phyloP scores from a whole-genome alignment of 2,113 vertebrate species.

The Sinosuthora webbiana region DNA sequence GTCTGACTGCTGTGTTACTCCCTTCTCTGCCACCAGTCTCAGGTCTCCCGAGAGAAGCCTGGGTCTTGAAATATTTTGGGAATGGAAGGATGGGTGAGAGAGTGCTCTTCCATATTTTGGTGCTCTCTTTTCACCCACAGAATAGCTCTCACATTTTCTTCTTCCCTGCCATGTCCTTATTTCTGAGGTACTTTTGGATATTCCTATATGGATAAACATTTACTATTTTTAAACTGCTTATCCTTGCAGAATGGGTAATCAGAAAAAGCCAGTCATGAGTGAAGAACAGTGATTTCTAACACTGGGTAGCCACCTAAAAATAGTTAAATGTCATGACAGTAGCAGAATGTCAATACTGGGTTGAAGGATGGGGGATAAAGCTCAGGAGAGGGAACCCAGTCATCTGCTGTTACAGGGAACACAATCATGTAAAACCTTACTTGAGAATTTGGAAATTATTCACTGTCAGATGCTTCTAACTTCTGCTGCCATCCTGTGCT shows the following conservation, averaged over 20 bases:
- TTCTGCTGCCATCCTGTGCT: neutral
- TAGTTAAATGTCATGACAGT: neutral
- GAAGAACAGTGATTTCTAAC: neutral
- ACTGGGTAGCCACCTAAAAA: neutral
- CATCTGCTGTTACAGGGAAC: neutral
- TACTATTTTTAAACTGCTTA: neutral
- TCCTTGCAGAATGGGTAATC: neutral
- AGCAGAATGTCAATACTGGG: neutral
- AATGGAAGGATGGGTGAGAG: neutral
- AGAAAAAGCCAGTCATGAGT: neutral
- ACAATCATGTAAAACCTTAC: neutral
- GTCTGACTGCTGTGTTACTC: neutral
- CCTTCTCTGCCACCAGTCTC: neutral
- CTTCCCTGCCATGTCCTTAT: neutral
- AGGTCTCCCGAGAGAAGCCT: neutral
- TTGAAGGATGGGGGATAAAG: neutral
- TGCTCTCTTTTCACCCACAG: conserved; percentile 1
- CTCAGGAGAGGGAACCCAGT: neutral
- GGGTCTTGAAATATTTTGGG: neutral
- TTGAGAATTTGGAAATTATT: neutral
- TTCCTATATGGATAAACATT: neutral
- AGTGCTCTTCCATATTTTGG: neutral
- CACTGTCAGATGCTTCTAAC: neutral
- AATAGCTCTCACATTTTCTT: neutral
- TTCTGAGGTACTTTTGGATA: neutral